Evolutionary conservation across 1,140 invertebrate genomes (phyloP), one percentile per base, ranked within the genome.

Genomic region (Bactericera cockerelli): DNA sequence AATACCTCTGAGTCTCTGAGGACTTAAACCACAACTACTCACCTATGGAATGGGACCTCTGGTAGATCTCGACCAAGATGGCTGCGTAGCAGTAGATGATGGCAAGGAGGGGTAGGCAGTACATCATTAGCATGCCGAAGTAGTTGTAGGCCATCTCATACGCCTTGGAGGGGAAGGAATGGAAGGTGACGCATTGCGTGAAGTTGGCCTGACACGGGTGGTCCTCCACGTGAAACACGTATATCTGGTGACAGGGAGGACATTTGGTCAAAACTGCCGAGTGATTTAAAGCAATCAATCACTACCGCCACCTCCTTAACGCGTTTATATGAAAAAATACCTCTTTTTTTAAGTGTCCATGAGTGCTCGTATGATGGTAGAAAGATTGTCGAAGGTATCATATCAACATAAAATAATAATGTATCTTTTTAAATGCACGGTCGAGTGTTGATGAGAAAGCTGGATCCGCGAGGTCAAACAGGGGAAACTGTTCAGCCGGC

Each of bases 71-170:
- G 14, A 80, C 63, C 0, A 94, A 75, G 56, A 94, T 93, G 42
- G 88, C 84, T 0, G 80, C 80, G 63, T 93, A 95, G 66, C 86
- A 87, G 67, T 84, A 89, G 49, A 91, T 81, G 58, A 94, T 93
- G 49, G 89, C 81, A 26, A 82, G 68, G 28, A 95, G 73, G 0
- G 92, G 92, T 2, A 90, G 73, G 26, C 80, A 80, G 71, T 94
- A 94, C 83, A 93, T 89, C 65, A 86, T 79, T 2, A 81, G 65
- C 82, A 90, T 88, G 36, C 83, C 84, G 53, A 87, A 80, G 1
- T 88, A 70, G 56, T 79, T 80, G 70, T 93, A 93, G 1, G 78
- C 75, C 39, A 88, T 67, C 70, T 90, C 83, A 61, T 86, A 79
- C 0, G 74, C 71, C 28, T 77, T 71, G 2, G 78, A 79, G 19